Evolutionary conservation across 1,140 invertebrate genomes (phyloP), one percentile per base, ranked within the genome.

Genomic region (Hypsibius dujardini): DNA sequence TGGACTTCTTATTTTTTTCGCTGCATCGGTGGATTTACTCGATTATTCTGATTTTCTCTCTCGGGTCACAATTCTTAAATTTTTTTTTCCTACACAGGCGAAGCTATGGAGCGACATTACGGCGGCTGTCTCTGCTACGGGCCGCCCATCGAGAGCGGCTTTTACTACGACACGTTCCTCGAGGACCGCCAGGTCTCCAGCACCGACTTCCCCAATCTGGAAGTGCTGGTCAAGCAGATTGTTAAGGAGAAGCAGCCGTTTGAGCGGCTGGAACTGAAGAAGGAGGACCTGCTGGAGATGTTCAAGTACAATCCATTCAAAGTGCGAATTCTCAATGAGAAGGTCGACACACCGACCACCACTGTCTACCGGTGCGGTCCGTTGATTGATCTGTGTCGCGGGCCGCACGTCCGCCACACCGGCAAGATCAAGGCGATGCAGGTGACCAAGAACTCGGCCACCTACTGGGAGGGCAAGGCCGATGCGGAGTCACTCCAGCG

Each of bases 121-220:
- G 94, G 94, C 1, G 94, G 94, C 70, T 91, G 90, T 81, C 81
- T 99, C 1, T 98, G 95, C 79, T 98, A 98, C 79, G 95, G 96
- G 7, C 94, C 96, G 62, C 95, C 96, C 1, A 95, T 98, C 76
- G 91, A 97, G 76, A 88, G 86, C 80, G 96, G 96, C 1, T 99
- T 97, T 80, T 99, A 98, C 77, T 99, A 98, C 78, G 96, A 99
- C 78, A 98, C 98, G 92, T 87, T 83, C 77, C 79, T 91, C 47
- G 85, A 88, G n/a, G 86, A 90, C 59, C 78, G 79, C 69, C 77
- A 88, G 83, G 89, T 96, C 47, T 91, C 90, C 0, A 88, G 86
- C 72, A 81, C 84, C 50, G 94, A 98, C 78, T 97, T 92, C 79
- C 86, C 87, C 2, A 84, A 82, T 28, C 79, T 99, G 73, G 95